Evolutionary conservation across 2,797 vertebrate genomes (phyloP), one percentile per base, ranked within the genome.

Genomic region (Tragelaphus eurycerus): DNA sequence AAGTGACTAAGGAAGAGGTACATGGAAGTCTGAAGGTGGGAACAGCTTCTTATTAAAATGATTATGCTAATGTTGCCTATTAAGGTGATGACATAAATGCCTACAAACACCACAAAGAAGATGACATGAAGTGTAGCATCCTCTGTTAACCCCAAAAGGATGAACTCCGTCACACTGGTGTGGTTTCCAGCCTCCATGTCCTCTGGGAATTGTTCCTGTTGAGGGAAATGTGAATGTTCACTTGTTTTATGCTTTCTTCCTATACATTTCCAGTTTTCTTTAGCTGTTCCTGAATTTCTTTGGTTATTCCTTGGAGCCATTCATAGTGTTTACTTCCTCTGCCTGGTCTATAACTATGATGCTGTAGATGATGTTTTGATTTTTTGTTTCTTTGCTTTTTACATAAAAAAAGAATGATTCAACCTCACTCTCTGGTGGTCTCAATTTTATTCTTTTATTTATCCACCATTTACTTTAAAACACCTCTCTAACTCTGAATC

Each of bases 1-100:
- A 98, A 71, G 19, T 96, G 96, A 10, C 95, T 97, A 31, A 98
- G 97, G 43, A 97, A 97, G 34, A 98, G 43, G 25, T 98, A 97
- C 98, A 98, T 97, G 14, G 97, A 93, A 4, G 83, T 95, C 8
- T 97, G 95, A 46, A 98, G 98, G 25, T 97, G 95, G 23, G 81
- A 52, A 34, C 62, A 95, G 46, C 52, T 93, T 87, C 86, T 94
- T 93, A 96, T 97, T 95, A 98, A 81, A 85, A 64, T 81, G 31
- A 98, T 94, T 87, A 98, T 97, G 59, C 96, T 94, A 11, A 96
- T 79, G 23, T 97, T 98, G 23, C 90, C 95, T 55, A 92, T 7
- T 78, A 98, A 57, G 31, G 95, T 97, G 38, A 97, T 23, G 55
- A 85, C 11, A 64, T 97, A 98, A 59, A 98, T 76, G 86, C 74